Percentiles rank a stretch among this genome's conserved stretches.
phyloP scores from a whole-genome alignment of 1,140 invertebrate genomes.

The Anagrus nilaparvatae region DNA sequence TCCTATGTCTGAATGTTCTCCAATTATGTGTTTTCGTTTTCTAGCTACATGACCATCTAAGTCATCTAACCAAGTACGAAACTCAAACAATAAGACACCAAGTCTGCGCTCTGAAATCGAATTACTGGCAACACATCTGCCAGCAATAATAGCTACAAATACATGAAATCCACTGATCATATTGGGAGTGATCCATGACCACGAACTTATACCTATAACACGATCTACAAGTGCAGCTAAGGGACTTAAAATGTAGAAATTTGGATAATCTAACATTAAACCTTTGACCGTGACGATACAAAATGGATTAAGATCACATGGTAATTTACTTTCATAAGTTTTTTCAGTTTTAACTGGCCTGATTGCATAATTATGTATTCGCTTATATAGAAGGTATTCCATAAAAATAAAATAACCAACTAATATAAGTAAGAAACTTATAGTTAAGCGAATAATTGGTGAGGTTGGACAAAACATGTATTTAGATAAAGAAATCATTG shows the following conservation, averaged over 20 bases:
- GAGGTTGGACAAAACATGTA: too few relatives aligned
- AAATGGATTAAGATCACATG: constrained; percentile 58
- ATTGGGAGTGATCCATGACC: constrained; percentile 62
- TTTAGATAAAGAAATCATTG: too few relatives aligned
- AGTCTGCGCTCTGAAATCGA: constrained; percentile 54
- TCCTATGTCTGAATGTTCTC: constrained; percentile 61
- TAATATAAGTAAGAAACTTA: too few relatives aligned
- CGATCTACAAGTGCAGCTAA: constrained; percentile 55
- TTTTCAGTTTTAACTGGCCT: constrained; percentile 19
- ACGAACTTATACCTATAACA: constrained; percentile 50
- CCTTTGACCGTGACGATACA: constrained; percentile 67
- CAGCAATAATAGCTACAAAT: constrained; percentile 55
- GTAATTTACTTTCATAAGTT: constrained; percentile 41
- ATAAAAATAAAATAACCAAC: constrained; percentile 51
- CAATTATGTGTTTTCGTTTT: constrained; percentile 53
- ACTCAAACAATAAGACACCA: constrained; percentile 62
- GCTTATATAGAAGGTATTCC: constrained; percentile 49
- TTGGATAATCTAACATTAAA: constrained; percentile 62
- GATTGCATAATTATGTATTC: constrained; percentile 48
- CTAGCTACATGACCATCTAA: constrained; percentile 70
- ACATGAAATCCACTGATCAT: constrained; percentile 67
- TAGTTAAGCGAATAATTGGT: too few relatives aligned
- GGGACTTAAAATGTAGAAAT: constrained; percentile 66
- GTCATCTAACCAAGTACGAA: constrained; percentile 68
- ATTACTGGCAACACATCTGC: constrained; percentile 57